Conservation (phyloP, 2,113 vertebrate species). For the Pipa parva region DNA sequence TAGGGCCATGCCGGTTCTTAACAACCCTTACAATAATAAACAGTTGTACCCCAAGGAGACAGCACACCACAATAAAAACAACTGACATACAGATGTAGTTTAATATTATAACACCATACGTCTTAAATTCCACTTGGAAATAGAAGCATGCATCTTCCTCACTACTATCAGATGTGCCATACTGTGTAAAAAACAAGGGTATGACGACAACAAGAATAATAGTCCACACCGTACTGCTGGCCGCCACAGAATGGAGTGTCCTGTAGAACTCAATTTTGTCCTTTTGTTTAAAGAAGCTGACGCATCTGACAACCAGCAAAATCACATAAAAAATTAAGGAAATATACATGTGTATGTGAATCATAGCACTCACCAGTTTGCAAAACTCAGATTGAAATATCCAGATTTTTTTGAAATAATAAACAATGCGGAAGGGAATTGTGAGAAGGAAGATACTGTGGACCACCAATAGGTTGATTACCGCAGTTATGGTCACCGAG, state of each 20-base stretch:
- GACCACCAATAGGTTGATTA: conserved; percentile 77
- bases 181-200: conserved; percentile 52
- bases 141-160: conserved; percentile 60
- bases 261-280: conserved; percentile 65
- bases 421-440: conserved; percentile 81
- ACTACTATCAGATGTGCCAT: conserved; percentile 52
- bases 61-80: conserved; percentile 50
- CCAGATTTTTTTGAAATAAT: conserved; percentile 61
- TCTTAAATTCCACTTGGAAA: conserved; percentile 58
- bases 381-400: conserved; percentile 51
- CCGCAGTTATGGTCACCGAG: conserved; percentile 73
- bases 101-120: background rate
- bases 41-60: conserved; percentile 64
- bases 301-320: conserved; percentile 70
- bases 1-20: conserved; percentile 49
- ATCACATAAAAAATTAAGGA: conserved; percentile 78
- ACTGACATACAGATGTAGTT: conserved; percentile 64
- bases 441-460: conserved; percentile 80
- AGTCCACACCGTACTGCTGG: conserved; percentile 67
- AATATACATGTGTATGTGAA: conserved; percentile 87
- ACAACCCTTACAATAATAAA: conserved; percentile 59
- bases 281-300: conserved; percentile 66
- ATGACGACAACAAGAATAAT: conserved; percentile 56
- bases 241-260: conserved; percentile 61
- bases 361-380: conserved; percentile 77